phyloP scores from a whole-genome alignment of 2,113 vertebrate species.

The Pachypanchax playfairii region DNA sequence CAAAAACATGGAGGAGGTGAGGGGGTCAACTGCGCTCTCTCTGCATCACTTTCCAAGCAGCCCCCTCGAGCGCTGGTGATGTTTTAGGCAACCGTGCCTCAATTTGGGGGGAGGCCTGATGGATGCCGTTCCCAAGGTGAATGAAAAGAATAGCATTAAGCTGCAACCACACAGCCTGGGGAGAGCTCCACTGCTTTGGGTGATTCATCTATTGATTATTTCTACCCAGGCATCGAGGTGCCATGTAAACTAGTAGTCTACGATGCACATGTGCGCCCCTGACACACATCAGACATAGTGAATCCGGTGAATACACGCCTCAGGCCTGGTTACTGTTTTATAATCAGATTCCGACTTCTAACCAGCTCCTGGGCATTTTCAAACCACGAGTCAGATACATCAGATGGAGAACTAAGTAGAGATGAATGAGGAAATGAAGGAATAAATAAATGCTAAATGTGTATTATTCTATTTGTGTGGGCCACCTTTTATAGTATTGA shows the following conservation, averaged over 20 bases:
- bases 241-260: conserved; percentile 69
- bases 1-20: conserved; percentile 61
- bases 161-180: conserved; percentile 53
- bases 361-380: conserved; percentile 62
- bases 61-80: conserved; percentile 64
- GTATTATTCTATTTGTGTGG: conserved; percentile 67
- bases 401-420: conserved; percentile 64
- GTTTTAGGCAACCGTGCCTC: conserved; percentile 69
- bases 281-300: conserved; percentile 48
- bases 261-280: conserved; percentile 47
- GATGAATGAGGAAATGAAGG: conserved; percentile 73
- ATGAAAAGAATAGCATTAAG: conserved; percentile 74
- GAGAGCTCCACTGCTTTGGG: conserved; percentile 65
- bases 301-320: conserved; percentile 45
- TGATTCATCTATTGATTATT: conserved; percentile 78
- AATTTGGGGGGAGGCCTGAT: conserved; percentile 64
- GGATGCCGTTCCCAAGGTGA: conserved; percentile 70
- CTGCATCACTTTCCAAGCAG: conserved; percentile 71
- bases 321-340: conserved; percentile 59
- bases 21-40: conserved; percentile 69
- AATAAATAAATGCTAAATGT: conserved; percentile 76
- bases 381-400: conserved; percentile 52
- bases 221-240: conserved; percentile 63
- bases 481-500: conserved; percentile 60
- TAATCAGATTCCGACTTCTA: conserved; percentile 63